Conservation (phyloP, 2,797 vertebrate species). For the Synaphobranchus kaupii region DNA sequence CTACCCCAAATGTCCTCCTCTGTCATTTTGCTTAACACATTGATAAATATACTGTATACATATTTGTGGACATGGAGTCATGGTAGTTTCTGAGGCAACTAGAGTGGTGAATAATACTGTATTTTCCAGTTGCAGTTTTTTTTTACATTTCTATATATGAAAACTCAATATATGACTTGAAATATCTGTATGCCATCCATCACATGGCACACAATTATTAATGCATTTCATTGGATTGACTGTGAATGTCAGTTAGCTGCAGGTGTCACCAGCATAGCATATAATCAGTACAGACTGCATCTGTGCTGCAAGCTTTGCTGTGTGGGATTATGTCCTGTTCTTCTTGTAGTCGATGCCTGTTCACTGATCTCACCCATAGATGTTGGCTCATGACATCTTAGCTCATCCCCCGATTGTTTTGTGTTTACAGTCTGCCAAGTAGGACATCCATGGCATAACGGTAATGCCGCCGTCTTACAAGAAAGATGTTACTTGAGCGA, state of each 20-base stretch:
- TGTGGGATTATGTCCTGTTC: neutral
- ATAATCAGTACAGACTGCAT: neutral
- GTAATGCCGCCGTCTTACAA: neutral
- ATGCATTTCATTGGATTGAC: neutral
- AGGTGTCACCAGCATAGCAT: neutral
- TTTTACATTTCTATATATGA: neutral
- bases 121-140: neutral
- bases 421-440: neutral
- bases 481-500: neutral
- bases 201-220: neutral
- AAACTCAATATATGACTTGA: neutral
- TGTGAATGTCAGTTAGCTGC: neutral
- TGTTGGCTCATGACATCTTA: neutral
- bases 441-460: neutral
- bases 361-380: neutral
- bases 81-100: neutral
- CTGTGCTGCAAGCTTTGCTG: neutral
- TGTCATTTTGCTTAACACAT: neutral
- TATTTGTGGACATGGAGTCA: neutral
- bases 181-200: neutral
- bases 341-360: neutral
- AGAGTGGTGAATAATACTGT: neutral
- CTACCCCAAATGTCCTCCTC: neutral
- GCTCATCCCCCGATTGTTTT: neutral
- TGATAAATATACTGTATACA: neutral